Evolutionary conservation across 2,797 vertebrate species (phyloP), one percentile per base, ranked within the genome.

Genomic region (Danio tinwini): DNA sequence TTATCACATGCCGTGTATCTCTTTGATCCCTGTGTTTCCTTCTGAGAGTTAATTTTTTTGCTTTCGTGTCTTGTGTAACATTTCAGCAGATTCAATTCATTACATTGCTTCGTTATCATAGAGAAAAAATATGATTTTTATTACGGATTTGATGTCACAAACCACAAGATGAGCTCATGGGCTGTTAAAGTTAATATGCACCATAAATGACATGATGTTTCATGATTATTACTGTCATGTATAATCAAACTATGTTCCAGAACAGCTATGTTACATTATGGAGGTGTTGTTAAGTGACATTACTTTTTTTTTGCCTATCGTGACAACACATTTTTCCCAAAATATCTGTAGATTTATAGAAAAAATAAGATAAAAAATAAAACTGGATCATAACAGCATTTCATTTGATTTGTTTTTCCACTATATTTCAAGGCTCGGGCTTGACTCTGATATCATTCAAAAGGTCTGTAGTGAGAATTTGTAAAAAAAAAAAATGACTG

Each of bases 141-240:
- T 29, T 29, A 63, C 76, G 40, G 39, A 70, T 76, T 70, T 69
- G 45, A 37, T 81, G 79, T 81, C 64, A 69, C 63, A 62, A 62
- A 61, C 61, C 70, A 47, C n/a, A 65, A 50, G 39, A 69, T 69
- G 63, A 69, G 49, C 47, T 53, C 58, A 79, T 53, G 47, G 39
- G 40, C 40, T 19, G 19, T 63, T 55, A 79, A 72, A 47, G 64
- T 53, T 76, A 17, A 81, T 69, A 63, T 68, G 45, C 47, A 37
- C 37, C 37, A 64, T 80, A 73, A 65, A 73, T 16, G 42, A 37
- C 42, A 19, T 73, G 21, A 64, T 64, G 58, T 47, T 73, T 63
- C 29, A 73, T 80, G 19, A 49, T 55, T 72, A 79, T 73, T 58
- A 64, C 63, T 49, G 44, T 80, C 62, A 74, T 52, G 42, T 47